Evolutionary conservation across 2,113 vertebrate genomes (phyloP).

Genomic region (Petaurus breviceps): DNA sequence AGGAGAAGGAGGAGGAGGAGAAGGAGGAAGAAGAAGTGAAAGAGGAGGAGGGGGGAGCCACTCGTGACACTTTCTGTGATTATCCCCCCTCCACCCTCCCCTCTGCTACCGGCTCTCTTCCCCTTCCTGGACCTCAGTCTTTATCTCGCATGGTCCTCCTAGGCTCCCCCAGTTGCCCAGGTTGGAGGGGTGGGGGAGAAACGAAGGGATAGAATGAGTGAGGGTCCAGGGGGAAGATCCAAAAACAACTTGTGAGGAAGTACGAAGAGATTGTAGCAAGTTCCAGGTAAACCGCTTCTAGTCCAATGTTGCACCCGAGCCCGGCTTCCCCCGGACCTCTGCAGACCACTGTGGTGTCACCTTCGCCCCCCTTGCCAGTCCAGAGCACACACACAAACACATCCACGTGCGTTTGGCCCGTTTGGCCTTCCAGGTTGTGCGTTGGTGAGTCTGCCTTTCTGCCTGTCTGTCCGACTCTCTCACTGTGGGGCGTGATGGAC

Average conservation of each 20-base stretch:
- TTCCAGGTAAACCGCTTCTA: conserved; percentile 56
- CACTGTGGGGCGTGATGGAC: background rate
- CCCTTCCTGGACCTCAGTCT: conserved; percentile 70
- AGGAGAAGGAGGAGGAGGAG: background rate
- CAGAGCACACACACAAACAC: background rate
- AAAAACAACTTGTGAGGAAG: background rate
- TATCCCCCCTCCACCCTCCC: conserved; percentile 70
- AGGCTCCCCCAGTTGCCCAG: conserved; percentile 47
- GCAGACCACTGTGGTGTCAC: conserved; percentile 31
- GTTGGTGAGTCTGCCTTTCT: background rate
- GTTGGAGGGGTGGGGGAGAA: background rate
- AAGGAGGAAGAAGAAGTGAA: background rate
- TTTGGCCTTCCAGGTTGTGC: background rate
- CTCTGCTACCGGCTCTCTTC: conserved; percentile 47
- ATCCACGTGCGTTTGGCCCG: conserved; percentile 39
- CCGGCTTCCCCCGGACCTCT: background rate
- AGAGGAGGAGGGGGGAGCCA: conserved; percentile 53
- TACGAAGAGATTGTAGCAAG: background rate
- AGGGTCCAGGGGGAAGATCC: background rate
- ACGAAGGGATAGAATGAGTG: background rate
- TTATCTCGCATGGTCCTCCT: conserved; percentile 71
- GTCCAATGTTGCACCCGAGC: background rate
- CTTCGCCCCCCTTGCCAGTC: background rate
- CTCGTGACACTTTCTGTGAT: conserved; percentile 62
- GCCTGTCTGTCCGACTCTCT: background rate